Evolutionary conservation across 2,888 invertebrate species (phyloP).

Genomic region (Choreutis nemorana): DNA sequence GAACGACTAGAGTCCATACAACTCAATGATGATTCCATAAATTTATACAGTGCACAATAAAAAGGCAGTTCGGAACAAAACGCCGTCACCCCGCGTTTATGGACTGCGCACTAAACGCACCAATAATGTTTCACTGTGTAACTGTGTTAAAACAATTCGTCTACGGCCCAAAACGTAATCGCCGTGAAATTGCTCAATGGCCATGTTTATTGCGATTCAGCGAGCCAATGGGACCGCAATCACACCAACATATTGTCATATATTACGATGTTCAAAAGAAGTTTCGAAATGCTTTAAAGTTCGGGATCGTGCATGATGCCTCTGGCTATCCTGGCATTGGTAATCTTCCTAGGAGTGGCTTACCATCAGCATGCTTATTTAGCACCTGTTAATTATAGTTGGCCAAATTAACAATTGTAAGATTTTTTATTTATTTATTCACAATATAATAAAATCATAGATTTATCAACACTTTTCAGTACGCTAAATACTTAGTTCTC

Average conservation of each 20-base stretch:
- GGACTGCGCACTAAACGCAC: conserved; percentile 33
- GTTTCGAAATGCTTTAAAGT: no score
- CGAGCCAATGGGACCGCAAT: no score
- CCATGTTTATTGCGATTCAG: conserved; percentile 31
- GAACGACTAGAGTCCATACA: conserved; percentile 59
- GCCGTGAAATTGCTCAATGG: conserved; percentile 44
- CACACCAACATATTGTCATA: no score
- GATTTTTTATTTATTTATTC: no score
- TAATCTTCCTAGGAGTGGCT: no score
- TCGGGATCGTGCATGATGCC: no score
- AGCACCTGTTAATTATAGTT: no score
- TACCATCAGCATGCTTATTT: no score
- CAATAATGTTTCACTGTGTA: conserved; percentile 32
- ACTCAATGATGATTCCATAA: conserved; percentile 64
- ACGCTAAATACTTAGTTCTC: not conserved
- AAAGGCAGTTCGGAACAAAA: conserved; percentile 53
- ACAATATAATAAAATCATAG: no score
- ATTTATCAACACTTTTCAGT: not conserved
- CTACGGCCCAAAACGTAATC: conserved; percentile 22
- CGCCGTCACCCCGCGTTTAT: conserved; percentile 55
- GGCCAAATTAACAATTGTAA: no score
- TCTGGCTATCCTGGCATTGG: no score
- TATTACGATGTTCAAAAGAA: no score
- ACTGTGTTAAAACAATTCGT: conserved; percentile 29
- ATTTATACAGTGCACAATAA: conserved; percentile 63